A percentile compares a stretch with the other conserved stretches of the same genome.
phyloP scores from a whole-genome alignment of 2,113 vertebrate species.

The Corvus cornix region DNA sequence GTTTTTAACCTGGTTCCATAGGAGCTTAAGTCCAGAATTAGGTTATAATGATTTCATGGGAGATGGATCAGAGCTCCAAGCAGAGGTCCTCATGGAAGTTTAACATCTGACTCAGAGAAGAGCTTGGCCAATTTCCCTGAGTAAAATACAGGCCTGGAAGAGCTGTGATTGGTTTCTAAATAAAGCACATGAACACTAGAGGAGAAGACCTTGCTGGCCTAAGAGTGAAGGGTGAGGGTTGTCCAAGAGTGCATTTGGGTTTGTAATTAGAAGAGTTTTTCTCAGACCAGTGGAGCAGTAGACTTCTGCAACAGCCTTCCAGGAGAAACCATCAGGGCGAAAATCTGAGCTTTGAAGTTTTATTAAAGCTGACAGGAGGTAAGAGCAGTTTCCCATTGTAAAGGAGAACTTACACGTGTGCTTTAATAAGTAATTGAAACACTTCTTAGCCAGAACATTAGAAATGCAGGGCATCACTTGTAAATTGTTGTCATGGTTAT shows the following conservation, averaged over 20 bases:
- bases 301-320: neutral
- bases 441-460: neutral
- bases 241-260: neutral
- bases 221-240: neutral
- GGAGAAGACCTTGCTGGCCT: neutral
- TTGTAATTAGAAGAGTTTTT: neutral
- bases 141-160: neutral
- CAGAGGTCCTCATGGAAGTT: neutral
- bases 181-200: neutral
- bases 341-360: neutral
- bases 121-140: neutral
- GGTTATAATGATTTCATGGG: neutral
- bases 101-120: neutral
- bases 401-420: neutral
- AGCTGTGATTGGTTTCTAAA: neutral
- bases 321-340: neutral
- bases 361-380: neutral
- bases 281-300: neutral
- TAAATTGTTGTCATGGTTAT: constrained; percentile 5
- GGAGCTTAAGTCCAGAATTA: neutral
- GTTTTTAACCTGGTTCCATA: neutral
- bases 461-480: neutral
- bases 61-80: neutral
- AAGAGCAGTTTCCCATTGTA: neutral
- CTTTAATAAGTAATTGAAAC: neutral